Percentiles rank a stretch among this genome's conserved stretches.
These are phyloP conservation scores for Parapristionchus giblindavisi DNA, from an alignment of 2,888 invertebrate genomes.

Conservation along the genomic window DNA sequence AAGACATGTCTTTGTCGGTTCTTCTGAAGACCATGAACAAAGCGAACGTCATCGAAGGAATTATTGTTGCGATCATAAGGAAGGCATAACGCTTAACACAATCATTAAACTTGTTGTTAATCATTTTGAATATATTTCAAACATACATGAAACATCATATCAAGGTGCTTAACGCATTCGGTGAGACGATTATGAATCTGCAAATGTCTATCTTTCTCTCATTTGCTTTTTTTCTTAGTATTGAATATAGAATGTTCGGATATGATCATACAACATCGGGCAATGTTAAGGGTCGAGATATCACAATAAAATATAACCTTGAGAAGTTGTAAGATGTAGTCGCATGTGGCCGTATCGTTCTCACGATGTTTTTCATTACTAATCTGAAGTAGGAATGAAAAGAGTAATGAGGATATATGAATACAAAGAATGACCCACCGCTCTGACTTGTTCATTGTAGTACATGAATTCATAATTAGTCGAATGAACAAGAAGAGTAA, in stretches of 20 bases:
- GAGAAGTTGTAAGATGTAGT: background rate
- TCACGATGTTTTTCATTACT: background rate
- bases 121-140: background rate
- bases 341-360: constrained; percentile 2
- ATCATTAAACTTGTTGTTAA: background rate
- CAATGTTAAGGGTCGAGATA: background rate
- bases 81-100: constrained; percentile 10
- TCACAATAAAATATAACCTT: background rate
- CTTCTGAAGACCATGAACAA: background rate
- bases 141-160: constrained; percentile 31
- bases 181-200: constrained; percentile 22
- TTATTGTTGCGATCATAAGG: constrained; percentile 24
- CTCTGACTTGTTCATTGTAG: constrained; percentile 24
- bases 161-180: constrained; percentile 25
- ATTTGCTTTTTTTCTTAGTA: too few species aligned
- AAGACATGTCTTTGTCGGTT: background rate
- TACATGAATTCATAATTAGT: constrained; percentile 26
- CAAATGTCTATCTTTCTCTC: too few species aligned
- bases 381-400: background rate
- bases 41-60: constrained; percentile 9
- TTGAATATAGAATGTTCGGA: too few species aligned
- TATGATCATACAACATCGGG: too few species aligned
- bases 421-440: background rate
- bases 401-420: background rate
- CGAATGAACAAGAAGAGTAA: constrained; percentile 21